These are phyloP conservation scores for Scaptomyza parva DNA, from an alignment of 2,888 invertebrate genomes.

Conservation along the genomic window DNA sequence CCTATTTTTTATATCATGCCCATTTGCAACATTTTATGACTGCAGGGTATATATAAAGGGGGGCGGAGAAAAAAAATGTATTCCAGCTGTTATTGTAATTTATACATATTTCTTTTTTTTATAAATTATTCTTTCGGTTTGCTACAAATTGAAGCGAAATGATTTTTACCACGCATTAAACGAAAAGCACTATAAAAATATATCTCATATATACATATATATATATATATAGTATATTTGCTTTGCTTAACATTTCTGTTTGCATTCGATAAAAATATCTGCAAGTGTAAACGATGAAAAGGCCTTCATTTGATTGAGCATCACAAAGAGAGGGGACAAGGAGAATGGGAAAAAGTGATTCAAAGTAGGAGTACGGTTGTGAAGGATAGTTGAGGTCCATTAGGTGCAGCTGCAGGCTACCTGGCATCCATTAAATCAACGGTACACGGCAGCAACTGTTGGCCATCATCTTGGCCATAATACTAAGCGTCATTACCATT, in stretches of 20 bases:
- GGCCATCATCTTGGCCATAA: slow-evolving; percentile 70
- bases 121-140: slow-evolving; percentile 46
- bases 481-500: slow-evolving; percentile 70
- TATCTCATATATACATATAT: background rate
- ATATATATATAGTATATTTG: slow-evolving; percentile 40
- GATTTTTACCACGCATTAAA: slow-evolving; percentile 58
- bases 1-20: background rate
- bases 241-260: slow-evolving; percentile 31
- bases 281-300: slow-evolving; percentile 27
- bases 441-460: slow-evolving; percentile 25
- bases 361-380: background rate
- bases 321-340: background rate
- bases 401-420: slow-evolving; percentile 43
- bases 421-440: slow-evolving; percentile 50
- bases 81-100: slow-evolving; percentile 71
- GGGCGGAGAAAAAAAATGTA: background rate
- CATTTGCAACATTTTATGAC: slow-evolving; percentile 1
- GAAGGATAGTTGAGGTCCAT: slow-evolving; percentile 21
- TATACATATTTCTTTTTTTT: slow-evolving; percentile 64
- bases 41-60: slow-evolving; percentile 27
- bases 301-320: slow-evolving; percentile 37
- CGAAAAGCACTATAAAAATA: slow-evolving; percentile 53
- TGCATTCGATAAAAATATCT: slow-evolving; percentile 42
- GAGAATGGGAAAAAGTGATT: background rate
- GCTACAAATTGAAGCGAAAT: slow-evolving; percentile 59